phyloP scores from a whole-genome alignment of 2,888 invertebrate genomes.

The Brenthis hecate region DNA sequence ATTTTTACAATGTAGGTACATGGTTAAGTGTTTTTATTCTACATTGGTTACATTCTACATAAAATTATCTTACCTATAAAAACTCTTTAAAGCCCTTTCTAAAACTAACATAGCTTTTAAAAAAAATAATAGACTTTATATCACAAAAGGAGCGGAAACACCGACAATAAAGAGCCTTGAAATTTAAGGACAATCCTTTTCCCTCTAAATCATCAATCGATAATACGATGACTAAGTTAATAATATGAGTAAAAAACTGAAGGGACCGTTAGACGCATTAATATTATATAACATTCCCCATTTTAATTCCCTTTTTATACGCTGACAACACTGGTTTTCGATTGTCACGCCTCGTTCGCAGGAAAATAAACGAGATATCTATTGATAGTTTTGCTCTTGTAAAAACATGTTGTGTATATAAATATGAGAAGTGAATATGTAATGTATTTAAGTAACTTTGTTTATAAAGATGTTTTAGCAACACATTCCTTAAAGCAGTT shows the following conservation, averaged over 20 bases:
- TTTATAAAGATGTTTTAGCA: too few relatives aligned
- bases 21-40: neutral
- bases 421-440: too few relatives aligned
- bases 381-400: slow-evolving; percentile 38
- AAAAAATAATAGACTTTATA: slow-evolving; percentile 18
- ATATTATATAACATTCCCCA: slow-evolving; percentile 67
- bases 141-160: slow-evolving; percentile 40
- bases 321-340: slow-evolving; percentile 73
- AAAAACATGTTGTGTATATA: too few relatives aligned
- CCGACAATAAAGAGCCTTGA: slow-evolving; percentile 42
- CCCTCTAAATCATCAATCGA: slow-evolving; percentile 59
- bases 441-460: too few relatives aligned
- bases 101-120: slow-evolving; percentile 3
- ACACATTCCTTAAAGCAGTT: too few relatives aligned
- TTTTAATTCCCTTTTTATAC: slow-evolving; percentile 61
- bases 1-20: neutral
- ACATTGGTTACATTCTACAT: neutral
- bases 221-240: slow-evolving; percentile 43
- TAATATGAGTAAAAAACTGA: slow-evolving; percentile 59
- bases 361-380: slow-evolving; percentile 56
- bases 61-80: neutral
- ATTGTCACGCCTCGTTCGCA: slow-evolving; percentile 80
- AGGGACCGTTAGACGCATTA: slow-evolving; percentile 76
- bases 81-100: neutral
- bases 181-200: slow-evolving; percentile 59